Conservation (phyloP, 2,888 invertebrate genomes). For the Synanthedon tipuliformis region DNA sequence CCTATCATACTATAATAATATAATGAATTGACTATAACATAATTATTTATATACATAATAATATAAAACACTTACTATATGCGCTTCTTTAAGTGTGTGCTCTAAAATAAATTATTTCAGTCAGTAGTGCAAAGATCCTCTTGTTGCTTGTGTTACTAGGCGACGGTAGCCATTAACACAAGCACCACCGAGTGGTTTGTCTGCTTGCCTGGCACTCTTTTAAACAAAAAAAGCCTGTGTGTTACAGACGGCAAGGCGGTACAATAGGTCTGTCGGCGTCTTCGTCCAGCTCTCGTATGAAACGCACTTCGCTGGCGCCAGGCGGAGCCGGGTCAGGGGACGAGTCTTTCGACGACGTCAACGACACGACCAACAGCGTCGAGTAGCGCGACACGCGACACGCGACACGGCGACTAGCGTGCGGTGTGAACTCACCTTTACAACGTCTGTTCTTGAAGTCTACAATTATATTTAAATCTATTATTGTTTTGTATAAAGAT, state of each 20-base stretch:
- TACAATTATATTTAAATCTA: no score
- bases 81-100: no score
- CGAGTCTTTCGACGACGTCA: conserved; percentile 78
- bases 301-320: conserved; percentile 78
- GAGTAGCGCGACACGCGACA: conserved; percentile 41
- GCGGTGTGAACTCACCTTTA: no score
- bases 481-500: no score
- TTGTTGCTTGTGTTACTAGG: conserved; percentile 5
- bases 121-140: conserved; percentile 33
- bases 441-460: no score
- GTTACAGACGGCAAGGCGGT: conserved; percentile 63
- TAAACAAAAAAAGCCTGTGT: background rate
- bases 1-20: no score
- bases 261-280: conserved; percentile 71
- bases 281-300: conserved; percentile 74
- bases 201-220: background rate
- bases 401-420: background rate
- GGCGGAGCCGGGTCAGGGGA: conserved; percentile 76
- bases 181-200: background rate
- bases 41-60: no score
- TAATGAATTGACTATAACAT: no score
- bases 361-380: conserved; percentile 82
- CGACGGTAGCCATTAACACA: background rate
- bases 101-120: conserved; percentile 9
- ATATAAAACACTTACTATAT: no score